Base-by-base conservation (phyloP, 2,797 vertebrate genomes). In the Leptoclinus maculatus region DNA sequence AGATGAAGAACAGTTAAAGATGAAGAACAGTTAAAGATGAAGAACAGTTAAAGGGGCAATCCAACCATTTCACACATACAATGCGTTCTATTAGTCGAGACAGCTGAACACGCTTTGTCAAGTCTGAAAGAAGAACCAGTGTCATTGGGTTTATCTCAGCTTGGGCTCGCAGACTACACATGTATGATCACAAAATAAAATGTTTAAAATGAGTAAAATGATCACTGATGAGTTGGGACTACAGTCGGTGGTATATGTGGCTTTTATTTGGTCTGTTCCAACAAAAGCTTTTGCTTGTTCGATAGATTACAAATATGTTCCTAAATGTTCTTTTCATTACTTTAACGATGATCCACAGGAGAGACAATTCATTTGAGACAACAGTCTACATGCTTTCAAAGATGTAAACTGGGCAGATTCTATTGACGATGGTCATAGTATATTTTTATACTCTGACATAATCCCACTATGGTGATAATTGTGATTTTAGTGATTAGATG, bases 401-500 rank as follows among this genome's bases (percentile, higher is more conserved):
- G 32, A 59, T 27, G 43, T 80, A 75, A 75, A 75, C 71, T 72
- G 19, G 29, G 39, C 43, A 72, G 23, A 78, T 68, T 66, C 23
- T 82, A 65, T 83, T 63, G 38, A 64, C 32, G 7, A 59, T 63
- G 63, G 3, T 57, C 51, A 72, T 64, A 60, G 5, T 84, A 38
- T 86, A 83, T 84, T 79, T 84, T 80, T 87, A 27, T 82, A 82
- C 70, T 76, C 53, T 39, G 60, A 66, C 16, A 66, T 59, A 67
- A 74, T 71, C 27, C 63, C 34, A 57, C 41, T 65, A 23, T 23
- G 51, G 13, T 71, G n/a, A 56, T 45, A 39, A 73, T 19, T 72
- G 32, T 3, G 11, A 51, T 23, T n/a, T 56, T 23, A 23, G 11
- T 73, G 60, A 69, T 68, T 38, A 58, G 2, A 51, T 79, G 34